Conservation (phyloP, 2,113 vertebrate species). For the Heterochromis multidens region DNA sequence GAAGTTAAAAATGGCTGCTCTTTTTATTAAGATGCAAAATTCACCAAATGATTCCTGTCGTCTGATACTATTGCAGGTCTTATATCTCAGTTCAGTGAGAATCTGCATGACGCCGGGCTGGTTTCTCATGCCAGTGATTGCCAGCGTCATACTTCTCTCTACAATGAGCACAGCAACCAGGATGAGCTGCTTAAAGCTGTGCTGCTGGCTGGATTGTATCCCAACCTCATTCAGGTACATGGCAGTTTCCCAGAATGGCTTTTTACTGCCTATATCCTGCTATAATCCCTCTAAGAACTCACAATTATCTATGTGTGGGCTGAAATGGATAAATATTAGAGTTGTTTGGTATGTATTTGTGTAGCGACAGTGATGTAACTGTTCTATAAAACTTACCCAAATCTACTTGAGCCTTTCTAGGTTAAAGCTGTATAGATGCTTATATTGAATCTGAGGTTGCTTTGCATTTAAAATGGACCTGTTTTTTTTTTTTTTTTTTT, state of each 20-base stretch:
- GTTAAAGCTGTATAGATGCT: background rate
- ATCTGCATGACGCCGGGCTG: constrained; percentile 84
- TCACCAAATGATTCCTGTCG: background rate
- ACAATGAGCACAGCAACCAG: constrained; percentile 87
- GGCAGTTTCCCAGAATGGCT: background rate
- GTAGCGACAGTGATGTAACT: background rate
- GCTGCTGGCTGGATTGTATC: constrained; percentile 91
- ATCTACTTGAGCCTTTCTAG: background rate
- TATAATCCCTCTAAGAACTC: background rate
- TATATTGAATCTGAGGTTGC: background rate
- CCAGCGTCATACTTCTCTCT: constrained; percentile 72
- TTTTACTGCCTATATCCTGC: background rate
- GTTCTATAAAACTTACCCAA: background rate
- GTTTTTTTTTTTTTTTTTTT: background rate
- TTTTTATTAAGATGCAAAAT: background rate
- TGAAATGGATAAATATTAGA: background rate
- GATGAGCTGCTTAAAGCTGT: constrained; percentile 92
- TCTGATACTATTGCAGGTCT: constrained; percentile 77
- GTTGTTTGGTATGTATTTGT: background rate
- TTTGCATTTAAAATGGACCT: background rate
- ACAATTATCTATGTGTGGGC: too few relatives aligned
- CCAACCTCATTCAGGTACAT: constrained; percentile 93
- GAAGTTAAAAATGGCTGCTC: background rate
- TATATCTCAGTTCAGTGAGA: constrained; percentile 91
- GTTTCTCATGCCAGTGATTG: constrained; percentile 79